Base-by-base conservation (phyloP, 2,888 invertebrate species). In the Lumbricus terrestris region DNA sequence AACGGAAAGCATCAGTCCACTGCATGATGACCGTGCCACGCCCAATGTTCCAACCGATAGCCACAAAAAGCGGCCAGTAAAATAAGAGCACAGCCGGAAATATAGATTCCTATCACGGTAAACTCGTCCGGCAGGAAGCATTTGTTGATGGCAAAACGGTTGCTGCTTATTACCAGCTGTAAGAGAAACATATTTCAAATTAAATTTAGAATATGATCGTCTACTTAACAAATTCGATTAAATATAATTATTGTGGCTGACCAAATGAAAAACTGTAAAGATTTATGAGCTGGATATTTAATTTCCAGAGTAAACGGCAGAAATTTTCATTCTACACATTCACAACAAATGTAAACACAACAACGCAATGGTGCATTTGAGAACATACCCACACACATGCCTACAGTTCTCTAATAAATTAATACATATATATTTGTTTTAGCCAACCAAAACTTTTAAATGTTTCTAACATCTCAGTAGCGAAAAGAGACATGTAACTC, bases 51-150 rank as follows among this genome's bases (percentile, higher is more conserved):
- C 34, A 85, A 35, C 20, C 16, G n/a, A 33, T 23, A 85, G 35
- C 37, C 35, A 18, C 34, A 85, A 13, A 34, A 85, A 85, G 85
- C 34, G 4, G 85, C 20, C 85, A 91, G n/a, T 37, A 93, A 29
- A 54, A 93, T 92, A 42, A 93, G 29, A 89, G 93, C 82, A 23
- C 69, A 92, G 40, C 93, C 94, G 82, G 90, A 95, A 93, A 96
- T 95, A 93, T 97, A 96, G 69, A 97, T 95, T 47, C 94, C 95
- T 89, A 97, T 96, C 88, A 98, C 96, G 23, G 97, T 97, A 91
- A 96, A 96, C 95, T 98, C 98, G 91, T 96, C 95, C 2, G 98
- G 97, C 96, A 98, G 96, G 92, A 96, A 96, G 94, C 98, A 98
- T 94, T 97, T 97, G 91, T 96, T 95, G 89, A 98, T 96, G 82